Base-by-base conservation (phyloP, 2,113 vertebrate species). In the Equus quagga region DNA sequence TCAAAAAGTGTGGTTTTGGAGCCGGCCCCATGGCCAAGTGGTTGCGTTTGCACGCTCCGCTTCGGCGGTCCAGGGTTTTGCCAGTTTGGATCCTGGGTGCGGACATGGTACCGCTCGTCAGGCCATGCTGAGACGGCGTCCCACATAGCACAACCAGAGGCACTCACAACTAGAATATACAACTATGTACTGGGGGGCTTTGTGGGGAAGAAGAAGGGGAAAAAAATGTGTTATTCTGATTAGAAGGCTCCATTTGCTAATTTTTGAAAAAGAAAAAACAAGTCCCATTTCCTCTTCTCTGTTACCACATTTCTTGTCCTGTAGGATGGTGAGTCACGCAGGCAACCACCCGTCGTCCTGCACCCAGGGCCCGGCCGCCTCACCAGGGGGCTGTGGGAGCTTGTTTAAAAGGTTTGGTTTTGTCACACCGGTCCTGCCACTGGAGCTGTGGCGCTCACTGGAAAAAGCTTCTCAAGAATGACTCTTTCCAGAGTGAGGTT, bases 221-320 rank as follows among this genome's bases (percentile, higher is more conserved):
- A 41, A 41, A 41, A 41, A 41, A 41, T 41, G 36, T 41, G 36
- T 41, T 84, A 4, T 94, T 98, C 97, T 91, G 73, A 54, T 60
- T 93, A 69, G 91, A 91, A 69, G 31, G 44, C 26, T 91, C 95
- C 23, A 64, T 17, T 87, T 97, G 82, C 80, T 92, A 1, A 84
- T 91, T 97, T 93, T 82, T 31, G 49, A 70, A 78, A 96, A 41
- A 82, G 26, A 18, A 58, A 70, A 41, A 23, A 49, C 49, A 72
- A 33, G 75, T 23, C 41, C 0, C 44, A 31, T 85, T 41, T 73
- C 58, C 65, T 58, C 58, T 79, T 58, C 62, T 87, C 41, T 79
- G 10, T 83, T 73, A 86, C 58, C 8, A 0, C 4, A 2, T 96
- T 81, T 96, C 97, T 97, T 98, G 65, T 97, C 88, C 96, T 98